Percentiles rank a stretch among this genome's conserved stretches.
These are phyloP conservation scores for Tetragnatha montana DNA, from an alignment of 2,888 invertebrate species.

Conservation along the genomic window DNA sequence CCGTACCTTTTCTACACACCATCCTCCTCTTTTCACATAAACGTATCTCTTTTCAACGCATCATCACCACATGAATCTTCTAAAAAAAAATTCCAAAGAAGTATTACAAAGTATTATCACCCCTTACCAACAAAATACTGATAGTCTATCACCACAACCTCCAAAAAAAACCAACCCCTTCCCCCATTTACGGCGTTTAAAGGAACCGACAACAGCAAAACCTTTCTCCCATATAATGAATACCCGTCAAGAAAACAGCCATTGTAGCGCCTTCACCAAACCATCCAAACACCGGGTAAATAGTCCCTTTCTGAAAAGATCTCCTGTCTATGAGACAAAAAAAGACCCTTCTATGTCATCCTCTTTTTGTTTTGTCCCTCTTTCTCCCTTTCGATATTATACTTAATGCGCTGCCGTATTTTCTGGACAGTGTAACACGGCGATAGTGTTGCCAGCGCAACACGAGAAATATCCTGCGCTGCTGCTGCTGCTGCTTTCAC, in stretches of 20 bases:
- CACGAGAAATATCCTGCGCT: background rate
- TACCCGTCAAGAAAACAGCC: too few relatives aligned
- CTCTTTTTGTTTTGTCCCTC: constrained; percentile 4
- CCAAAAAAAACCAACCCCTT: background rate
- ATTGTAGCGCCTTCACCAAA: background rate
- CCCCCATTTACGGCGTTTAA: background rate
- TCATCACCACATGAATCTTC: too few relatives aligned
- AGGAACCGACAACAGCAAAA: background rate
- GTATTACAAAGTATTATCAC: too few relatives aligned
- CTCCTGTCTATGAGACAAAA: background rate
- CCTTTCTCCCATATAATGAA: too few relatives aligned
- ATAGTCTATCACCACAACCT: too few relatives aligned
- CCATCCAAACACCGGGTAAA: background rate
- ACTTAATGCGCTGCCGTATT: constrained; percentile 38
- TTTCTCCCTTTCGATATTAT: constrained; percentile 30
- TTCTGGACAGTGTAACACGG: constrained; percentile 30
- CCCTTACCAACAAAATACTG: too few relatives aligned
- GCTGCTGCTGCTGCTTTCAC: constrained; percentile 10
- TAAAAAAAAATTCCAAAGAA: too few relatives aligned
- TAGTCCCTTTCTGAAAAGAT: constrained; percentile 13
- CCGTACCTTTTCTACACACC: too few relatives aligned
- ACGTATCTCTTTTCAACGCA: too few relatives aligned
- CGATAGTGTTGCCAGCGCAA: background rate
- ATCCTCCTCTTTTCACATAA: too few relatives aligned
- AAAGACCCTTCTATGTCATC: constrained; percentile 16